Conservation (phyloP, 2,113 vertebrate genomes). For the Myrmophylax atrothorax region DNA sequence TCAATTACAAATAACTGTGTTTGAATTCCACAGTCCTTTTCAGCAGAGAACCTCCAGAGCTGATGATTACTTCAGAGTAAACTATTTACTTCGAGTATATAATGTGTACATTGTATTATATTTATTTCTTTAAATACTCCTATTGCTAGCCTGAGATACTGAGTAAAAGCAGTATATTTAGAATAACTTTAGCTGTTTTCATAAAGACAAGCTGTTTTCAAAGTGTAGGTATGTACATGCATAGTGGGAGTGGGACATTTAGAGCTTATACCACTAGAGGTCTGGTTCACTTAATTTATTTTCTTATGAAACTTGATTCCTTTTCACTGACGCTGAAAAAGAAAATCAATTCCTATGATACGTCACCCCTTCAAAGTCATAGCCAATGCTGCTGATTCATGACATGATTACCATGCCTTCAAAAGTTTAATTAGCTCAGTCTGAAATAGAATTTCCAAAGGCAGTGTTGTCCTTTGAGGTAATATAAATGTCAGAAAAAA, state of each 20-base stretch:
- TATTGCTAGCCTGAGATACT: neutral
- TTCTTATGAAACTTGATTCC: neutral
- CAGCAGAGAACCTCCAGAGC: neutral
- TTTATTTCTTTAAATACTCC: neutral
- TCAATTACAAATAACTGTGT: neutral
- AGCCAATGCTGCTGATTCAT: slow-evolving; percentile 9
- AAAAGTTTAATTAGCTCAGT: slow-evolving; percentile 31
- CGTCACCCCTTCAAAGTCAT: neutral
- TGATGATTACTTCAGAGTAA: neutral
- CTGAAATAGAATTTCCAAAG: slow-evolving; percentile 38
- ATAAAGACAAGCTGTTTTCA: neutral
- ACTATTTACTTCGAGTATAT: neutral
- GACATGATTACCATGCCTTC: neutral
- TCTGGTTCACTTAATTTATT: slow-evolving; percentile 3
- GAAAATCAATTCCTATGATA: neutral
- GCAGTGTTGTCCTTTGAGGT: slow-evolving; percentile 17
- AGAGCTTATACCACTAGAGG: neutral
- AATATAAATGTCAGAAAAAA: slow-evolving; percentile 54
- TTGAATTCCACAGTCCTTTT: neutral
- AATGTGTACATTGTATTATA: neutral
- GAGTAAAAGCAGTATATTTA: neutral
- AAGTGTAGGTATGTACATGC: neutral
- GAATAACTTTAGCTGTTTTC: neutral
- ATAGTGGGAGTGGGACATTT: neutral
- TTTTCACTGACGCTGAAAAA: neutral